Evolutionary conservation across 2,888 invertebrate genomes (phyloP), one percentile per base, ranked within the genome.

Genomic region (Ennomos erosarius): DNA sequence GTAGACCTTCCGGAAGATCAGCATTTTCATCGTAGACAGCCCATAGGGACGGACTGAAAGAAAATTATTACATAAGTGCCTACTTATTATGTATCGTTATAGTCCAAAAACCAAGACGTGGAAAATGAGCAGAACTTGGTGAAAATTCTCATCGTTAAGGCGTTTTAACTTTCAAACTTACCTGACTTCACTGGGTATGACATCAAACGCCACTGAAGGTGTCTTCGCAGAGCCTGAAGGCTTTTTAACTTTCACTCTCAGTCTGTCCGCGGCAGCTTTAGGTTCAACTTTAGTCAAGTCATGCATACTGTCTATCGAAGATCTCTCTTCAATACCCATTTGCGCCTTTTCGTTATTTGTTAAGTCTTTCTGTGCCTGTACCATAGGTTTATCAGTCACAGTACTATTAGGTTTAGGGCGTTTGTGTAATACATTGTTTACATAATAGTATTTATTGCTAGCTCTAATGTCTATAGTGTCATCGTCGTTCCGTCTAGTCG

Each of bases 131-230:
- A 16, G 16, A 16, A 16, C 16, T 16, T 16, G 3, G 16, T 16
- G 16, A 16, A 16, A 26, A 26, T 26, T 26, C 5, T 4, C 5
- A 26, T 26, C 26, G 6, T 26, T 26, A 6, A 26, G 26, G 26
- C 6, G 26, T 26, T 26, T 26, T 5, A 26, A 26, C 5, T 37
- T 8, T 10, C 1, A 11, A 50, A 60, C 79, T 82, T 74, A 92
- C 93, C 83, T 91, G 62, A 88, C 89, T 71, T 93, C 93, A 76
- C 93, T 93, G 1, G 93, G 93, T 64, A 91, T 91, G 37, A 93
- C 81, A 76, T 93, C 85, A 61, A 93, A 93, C 46, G 84, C 82
- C 2, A 93, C 91, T 0, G 90, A 86, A 1, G 90, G 91, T 10
- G 89, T 88, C 64, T 90, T 87, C 0, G 83, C 84, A 34, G 85